Evolutionary conservation across 1,140 invertebrate genomes (phyloP).

Genomic region (Pemphigus obesinymphae): DNA sequence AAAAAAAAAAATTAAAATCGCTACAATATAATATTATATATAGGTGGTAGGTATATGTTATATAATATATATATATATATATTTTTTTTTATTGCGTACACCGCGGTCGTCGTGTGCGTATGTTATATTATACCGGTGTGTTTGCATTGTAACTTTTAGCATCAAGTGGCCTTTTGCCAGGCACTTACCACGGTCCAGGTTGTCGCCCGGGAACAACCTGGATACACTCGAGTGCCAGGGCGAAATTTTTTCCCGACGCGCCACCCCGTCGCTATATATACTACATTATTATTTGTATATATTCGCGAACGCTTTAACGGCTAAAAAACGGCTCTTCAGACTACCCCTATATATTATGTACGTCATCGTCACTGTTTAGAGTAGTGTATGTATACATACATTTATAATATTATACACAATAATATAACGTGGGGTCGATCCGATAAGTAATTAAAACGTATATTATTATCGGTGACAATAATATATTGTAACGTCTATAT

Average conservation of each 20-base stretch:
- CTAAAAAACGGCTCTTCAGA: slow-evolving; percentile 39
- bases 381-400: not conserved
- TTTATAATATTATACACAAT: too few relatives aligned
- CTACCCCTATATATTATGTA: slow-evolving; percentile 5
- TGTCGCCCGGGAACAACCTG: slow-evolving; percentile 6
- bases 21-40: not conserved
- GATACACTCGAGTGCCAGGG: slow-evolving; percentile 27
- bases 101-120: too few relatives aligned
- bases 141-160: slow-evolving; percentile 41
- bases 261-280: not conserved
- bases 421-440: not conserved
- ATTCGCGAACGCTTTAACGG: slow-evolving; percentile 27
- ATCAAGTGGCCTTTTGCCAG: slow-evolving; percentile 30
- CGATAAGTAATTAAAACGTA: slow-evolving; percentile 14
- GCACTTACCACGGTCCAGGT: not conserved
- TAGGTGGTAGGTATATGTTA: not conserved
- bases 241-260: slow-evolving; percentile 1
- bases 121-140: slow-evolving; percentile 12
- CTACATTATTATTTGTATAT: too few relatives aligned
- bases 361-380: not conserved
- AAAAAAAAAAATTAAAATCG: too few relatives aligned
- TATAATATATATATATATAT: too few relatives aligned
- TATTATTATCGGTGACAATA: not conserved
- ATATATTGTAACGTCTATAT: too few relatives aligned
- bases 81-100: too few relatives aligned